These are phyloP conservation scores for Paralichthys olivaceus DNA, from an alignment of 2,113 vertebrate species.

Conservation along the genomic window DNA sequence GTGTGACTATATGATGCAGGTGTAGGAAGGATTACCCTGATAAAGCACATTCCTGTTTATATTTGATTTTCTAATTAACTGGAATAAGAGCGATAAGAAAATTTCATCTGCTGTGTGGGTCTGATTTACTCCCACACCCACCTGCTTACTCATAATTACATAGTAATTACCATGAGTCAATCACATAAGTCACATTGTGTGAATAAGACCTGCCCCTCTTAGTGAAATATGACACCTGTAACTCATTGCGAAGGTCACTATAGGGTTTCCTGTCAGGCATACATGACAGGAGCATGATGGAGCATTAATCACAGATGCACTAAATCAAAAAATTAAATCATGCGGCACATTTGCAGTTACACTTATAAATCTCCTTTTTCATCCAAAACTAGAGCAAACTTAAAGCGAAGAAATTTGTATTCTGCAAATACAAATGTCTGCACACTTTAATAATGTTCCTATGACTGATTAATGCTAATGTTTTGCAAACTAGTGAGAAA, in stretches of 20 bases:
- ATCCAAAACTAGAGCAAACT: background rate
- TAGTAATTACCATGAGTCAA: constrained; percentile 16
- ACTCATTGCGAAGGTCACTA: constrained; percentile 9
- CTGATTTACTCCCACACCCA: constrained; percentile 8
- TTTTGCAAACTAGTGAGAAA: too few species aligned
- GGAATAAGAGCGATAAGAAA: background rate
- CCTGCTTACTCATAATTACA: background rate
- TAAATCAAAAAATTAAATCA: constrained; percentile 7
- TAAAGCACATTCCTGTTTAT: constrained; percentile 10
- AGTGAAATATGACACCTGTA: background rate
- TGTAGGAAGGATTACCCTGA: constrained; percentile 14
- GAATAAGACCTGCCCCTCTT: background rate
- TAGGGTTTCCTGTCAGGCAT: background rate
- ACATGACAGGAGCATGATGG: background rate
- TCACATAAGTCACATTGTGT: background rate
- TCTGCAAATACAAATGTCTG: too few species aligned
- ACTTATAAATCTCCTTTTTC: background rate
- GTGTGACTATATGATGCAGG: background rate
- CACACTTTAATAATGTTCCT: too few species aligned
- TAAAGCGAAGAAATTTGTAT: background rate
- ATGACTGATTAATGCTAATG: background rate
- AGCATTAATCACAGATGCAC: background rate
- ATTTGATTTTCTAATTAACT: background rate
- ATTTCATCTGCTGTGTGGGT: background rate
- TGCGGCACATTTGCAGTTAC: background rate